Base-by-base conservation (phyloP, 2,113 vertebrate species). In the Sturnira hondurensis region DNA sequence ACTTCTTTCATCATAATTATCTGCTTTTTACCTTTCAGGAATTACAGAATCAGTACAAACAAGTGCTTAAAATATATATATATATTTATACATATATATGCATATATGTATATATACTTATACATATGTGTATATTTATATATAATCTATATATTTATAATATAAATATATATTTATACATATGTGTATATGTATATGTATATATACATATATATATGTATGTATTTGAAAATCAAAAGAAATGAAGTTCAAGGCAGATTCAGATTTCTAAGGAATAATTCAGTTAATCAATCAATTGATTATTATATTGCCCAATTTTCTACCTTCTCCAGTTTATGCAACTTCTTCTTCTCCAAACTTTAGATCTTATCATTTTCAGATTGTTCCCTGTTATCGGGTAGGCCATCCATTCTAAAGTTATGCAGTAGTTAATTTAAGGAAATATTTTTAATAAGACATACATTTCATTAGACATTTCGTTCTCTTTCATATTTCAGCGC, bases 391-490 rank as follows among this genome's bases (percentile, higher is more conserved):
- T 36, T 31, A 47, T 47, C 81, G 88, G 58, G 13, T 20, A 83
- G 86, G 65, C 67, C 33, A 14, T 73, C 63, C 38, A 50, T 68
- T 95, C 94, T 86, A 68, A 92, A 88, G 22, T 26, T 16, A 52
- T 15, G 65, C 24, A 56, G 9, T 22, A 16, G 41, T 58, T 52
- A 68, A 89, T 80, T 95, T 56, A 73, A 93, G 74, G 80, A 81
- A 83, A 65, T 11, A 20, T 82, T 86, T 96, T 94, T 87, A 94
- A 83, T 89, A 96, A 98, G 96, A 93, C 61, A 96, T 95, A 54
- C 89, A 74, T 98, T 91, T 96, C 26, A 94, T 98, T 94, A 96
- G 82, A 5, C 95, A 19, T 13, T 3, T 71, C 96, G 93, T 92
- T 15, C 26, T 43, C 3, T 96, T 98, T 97, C 95, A 22, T 94